Conservation (phyloP, 2,113 vertebrate species). For the Myrmophylax atrothorax region DNA sequence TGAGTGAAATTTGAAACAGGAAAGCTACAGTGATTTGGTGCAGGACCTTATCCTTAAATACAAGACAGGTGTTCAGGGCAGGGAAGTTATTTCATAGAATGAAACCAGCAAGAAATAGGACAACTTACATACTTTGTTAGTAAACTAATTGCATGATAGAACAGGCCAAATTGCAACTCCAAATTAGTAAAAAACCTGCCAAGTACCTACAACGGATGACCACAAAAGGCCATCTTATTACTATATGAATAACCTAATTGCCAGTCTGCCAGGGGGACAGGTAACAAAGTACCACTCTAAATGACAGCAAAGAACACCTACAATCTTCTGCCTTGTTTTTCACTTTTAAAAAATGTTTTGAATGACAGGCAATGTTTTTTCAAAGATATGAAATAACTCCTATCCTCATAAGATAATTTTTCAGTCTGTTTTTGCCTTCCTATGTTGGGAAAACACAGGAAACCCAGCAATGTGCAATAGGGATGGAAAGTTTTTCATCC, state of each 20-base stretch:
- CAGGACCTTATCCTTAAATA: not conserved
- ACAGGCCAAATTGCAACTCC: not conserved
- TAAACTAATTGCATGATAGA: not conserved
- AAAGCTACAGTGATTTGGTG: not conserved
- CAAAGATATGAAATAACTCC: not conserved
- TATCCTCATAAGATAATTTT: not conserved
- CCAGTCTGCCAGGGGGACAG: not conserved
- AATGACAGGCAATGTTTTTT: not conserved
- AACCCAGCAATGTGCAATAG: not conserved
- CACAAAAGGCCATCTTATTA: not conserved
- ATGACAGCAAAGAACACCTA: not conserved
- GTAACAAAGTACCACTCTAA: not conserved
- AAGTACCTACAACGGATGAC: not conserved
- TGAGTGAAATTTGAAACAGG: not conserved
- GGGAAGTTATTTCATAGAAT: not conserved
- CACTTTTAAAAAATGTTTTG: not conserved
- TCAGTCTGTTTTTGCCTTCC: not conserved
- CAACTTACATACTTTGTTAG: not conserved
- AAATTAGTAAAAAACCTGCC: not conserved
- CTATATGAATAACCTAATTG: not conserved
- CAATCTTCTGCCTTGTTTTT: not conserved
- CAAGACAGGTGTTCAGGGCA: not conserved
- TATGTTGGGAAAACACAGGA: not conserved
- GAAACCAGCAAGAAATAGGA: not conserved
- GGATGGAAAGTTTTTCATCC: not conserved